Evolutionary conservation across 2,113 vertebrate species (phyloP), one percentile per base, ranked within the genome.

Genomic region (Lepisosteus osseus): DNA sequence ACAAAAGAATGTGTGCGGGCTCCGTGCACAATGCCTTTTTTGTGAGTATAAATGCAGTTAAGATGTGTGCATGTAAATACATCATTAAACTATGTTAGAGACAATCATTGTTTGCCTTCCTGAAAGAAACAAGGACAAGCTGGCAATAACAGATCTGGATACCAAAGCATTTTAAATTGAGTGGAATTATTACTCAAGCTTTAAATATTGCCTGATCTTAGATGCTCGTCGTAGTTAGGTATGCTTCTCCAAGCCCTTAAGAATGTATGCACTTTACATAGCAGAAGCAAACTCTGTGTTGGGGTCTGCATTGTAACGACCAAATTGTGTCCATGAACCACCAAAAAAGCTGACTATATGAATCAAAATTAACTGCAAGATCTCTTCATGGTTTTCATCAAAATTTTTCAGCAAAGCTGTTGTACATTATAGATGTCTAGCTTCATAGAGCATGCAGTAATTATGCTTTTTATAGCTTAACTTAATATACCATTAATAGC

Each of bases 111-210:
- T 54, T 13, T 9, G 54, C 41, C 59, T 61, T 51, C 64, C 61
- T 41, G 64, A 42, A 65, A 62, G 62, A 57, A 41, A 76, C 71
- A 55, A 12, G 12, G 67, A 57, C 71, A 77, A 72, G 68, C 73
- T 71, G 73, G 86, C 89, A 90, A 92, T 90, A 91, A 90, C 86
- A 82, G 84, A 85, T 73, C 57, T 76, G 73, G 51, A 77, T 83
- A 88, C 82, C 87, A 91, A 91, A 86, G 85, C 78, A 85, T 87
- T 92, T 85, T 85, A 75, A 73, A 83, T 86, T 86, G 87, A 83
- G 86, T 86, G 82, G 84, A 85, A 77, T 89, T 86, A 88, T 85
- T 88, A 84, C 80, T 84, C 57, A 66, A 63, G 70, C 84, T 85
- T 81, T 73, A 61, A 75, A 77, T 57, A 72, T 76, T 78, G 64